These are phyloP conservation scores for Bombus turneri DNA, from an alignment of 1,140 invertebrate species.

Conservation along the genomic window DNA sequence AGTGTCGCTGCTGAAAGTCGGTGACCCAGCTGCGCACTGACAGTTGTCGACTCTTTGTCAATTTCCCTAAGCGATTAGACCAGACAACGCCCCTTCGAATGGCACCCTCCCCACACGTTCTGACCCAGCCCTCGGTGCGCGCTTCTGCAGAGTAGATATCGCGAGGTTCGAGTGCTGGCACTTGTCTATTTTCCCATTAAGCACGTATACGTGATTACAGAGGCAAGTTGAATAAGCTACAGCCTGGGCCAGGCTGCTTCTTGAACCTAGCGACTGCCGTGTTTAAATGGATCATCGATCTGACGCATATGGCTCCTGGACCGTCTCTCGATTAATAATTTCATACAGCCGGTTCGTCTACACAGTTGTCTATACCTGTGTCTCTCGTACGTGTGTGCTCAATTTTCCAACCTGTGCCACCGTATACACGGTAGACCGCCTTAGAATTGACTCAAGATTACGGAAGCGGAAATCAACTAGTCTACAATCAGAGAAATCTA, in stretches of 20 bases:
- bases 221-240: constrained; percentile 54
- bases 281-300: constrained; percentile 63
- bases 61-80: constrained; percentile 76
- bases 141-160: constrained; percentile 51
- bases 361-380: background rate
- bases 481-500: constrained; percentile 20
- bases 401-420: constrained; percentile 9
- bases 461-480: background rate
- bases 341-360: constrained; percentile 8
- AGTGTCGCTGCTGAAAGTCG: constrained; percentile 60
- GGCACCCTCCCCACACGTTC: constrained; percentile 33
- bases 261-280: constrained; percentile 38
- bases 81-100: constrained; percentile 58
- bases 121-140: constrained; percentile 32
- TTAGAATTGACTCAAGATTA: constrained; percentile 36
- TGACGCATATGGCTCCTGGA: constrained; percentile 48
- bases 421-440: background rate
- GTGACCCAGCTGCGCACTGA: constrained; percentile 74
- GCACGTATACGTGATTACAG: constrained; percentile 69
- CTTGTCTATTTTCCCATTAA: constrained; percentile 74
- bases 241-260: constrained; percentile 10
- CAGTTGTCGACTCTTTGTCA: constrained; percentile 78
- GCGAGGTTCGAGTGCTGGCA: constrained; percentile 58
- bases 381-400: background rate
- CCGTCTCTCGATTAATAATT: constrained; percentile 40